A percentile compares a stretch with the other conserved stretches of the same genome.
These are phyloP conservation scores for Megathymus violae DNA, from an alignment of 1,140 invertebrate species.

Conservation along the genomic window DNA sequence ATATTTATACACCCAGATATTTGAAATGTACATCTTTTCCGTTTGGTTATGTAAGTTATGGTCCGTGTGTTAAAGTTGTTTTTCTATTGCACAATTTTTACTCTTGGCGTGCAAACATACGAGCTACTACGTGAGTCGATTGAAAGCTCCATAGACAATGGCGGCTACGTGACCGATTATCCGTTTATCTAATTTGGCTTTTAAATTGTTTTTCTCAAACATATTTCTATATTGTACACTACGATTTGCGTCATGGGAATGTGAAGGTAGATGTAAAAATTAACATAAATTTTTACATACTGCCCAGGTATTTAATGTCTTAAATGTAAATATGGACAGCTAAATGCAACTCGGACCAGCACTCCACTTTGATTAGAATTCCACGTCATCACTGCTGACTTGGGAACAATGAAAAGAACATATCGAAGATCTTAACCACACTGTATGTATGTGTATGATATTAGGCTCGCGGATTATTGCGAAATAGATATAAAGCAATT, in stretches of 20 bases:
- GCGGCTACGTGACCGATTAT: conserved; percentile 65
- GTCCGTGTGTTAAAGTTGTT: conserved; percentile 4
- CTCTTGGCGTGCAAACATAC: conserved; percentile 32
- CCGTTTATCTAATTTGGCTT: conserved; percentile 56
- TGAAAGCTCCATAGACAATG: conserved; percentile 57
- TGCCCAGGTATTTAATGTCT: neutral
- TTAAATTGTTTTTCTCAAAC: conserved; percentile 56
- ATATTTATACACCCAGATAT: too few relatives aligned
- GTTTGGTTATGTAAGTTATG: too few relatives aligned
- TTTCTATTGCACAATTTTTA: conserved; percentile 5
- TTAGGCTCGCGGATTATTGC: too few relatives aligned
- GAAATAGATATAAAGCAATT: too few relatives aligned
- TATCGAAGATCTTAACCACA: too few relatives aligned
- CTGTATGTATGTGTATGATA: too few relatives aligned
- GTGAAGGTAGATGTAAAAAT: conserved; percentile 32
- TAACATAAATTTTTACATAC: neutral
- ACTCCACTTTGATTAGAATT: too few relatives aligned
- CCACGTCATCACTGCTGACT: too few relatives aligned
- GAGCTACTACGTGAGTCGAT: conserved; percentile 53
- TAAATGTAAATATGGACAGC: neutral
- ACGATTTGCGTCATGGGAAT: conserved; percentile 32
- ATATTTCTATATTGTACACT: conserved; percentile 47
- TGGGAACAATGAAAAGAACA: too few relatives aligned
- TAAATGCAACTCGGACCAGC: neutral
- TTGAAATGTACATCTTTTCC: too few relatives aligned